phyloP scores from a whole-genome alignment of 2,888 invertebrate genomes.

The Quadroppia sp. region DNA sequence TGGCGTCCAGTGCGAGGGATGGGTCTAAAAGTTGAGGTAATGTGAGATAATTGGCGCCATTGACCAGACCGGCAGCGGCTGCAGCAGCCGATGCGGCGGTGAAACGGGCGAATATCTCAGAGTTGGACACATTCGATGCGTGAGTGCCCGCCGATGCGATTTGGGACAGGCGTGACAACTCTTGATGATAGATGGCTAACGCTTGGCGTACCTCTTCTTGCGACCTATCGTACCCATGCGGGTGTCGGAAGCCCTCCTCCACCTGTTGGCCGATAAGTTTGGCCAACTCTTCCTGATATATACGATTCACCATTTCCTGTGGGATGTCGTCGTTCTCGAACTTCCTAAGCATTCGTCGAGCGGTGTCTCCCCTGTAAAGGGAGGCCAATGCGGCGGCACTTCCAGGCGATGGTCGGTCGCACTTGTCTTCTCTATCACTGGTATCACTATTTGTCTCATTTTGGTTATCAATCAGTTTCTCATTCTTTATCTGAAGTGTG shows the following conservation, averaged over 20 bases:
- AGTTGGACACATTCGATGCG: slow-evolving; percentile 39
- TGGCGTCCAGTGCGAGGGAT: slow-evolving; percentile 45
- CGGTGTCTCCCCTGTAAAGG: slow-evolving; percentile 32
- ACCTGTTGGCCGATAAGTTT: slow-evolving; percentile 69
- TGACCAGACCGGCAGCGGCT: slow-evolving; percentile 42
- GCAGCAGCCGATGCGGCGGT: slow-evolving; percentile 38
- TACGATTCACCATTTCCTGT: slow-evolving; percentile 89
- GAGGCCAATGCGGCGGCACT: slow-evolving; percentile 32
- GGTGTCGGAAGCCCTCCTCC: slow-evolving; percentile 48
- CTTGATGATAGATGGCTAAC: slow-evolving; percentile 85
- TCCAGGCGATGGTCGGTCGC: slow-evolving; percentile 32
- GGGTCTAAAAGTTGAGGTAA: slow-evolving; percentile 42
- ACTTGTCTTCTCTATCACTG: slow-evolving; percentile 41
- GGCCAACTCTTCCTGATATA: slow-evolving; percentile 90
- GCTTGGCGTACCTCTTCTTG: slow-evolving; percentile 84
- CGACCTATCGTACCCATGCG: slow-evolving; percentile 53
- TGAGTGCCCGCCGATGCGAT: slow-evolving; percentile 44
- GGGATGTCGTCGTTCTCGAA: slow-evolving; percentile 85
- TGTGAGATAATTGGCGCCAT: slow-evolving; percentile 42
- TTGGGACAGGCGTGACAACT: slow-evolving; percentile 76
- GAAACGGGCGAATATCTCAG: slow-evolving; percentile 42
- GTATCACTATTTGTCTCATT: slow-evolving; percentile 39
- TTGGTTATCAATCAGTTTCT: slow-evolving; percentile 29
- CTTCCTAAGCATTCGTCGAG: slow-evolving; percentile 11
- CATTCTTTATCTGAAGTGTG: not conserved